A percentile compares a stretch with the other conserved stretches of the same genome.
Evolutionary conservation across 2,797 vertebrate genomes (phyloP).

Genomic region (Furcifer pardalis): DNA sequence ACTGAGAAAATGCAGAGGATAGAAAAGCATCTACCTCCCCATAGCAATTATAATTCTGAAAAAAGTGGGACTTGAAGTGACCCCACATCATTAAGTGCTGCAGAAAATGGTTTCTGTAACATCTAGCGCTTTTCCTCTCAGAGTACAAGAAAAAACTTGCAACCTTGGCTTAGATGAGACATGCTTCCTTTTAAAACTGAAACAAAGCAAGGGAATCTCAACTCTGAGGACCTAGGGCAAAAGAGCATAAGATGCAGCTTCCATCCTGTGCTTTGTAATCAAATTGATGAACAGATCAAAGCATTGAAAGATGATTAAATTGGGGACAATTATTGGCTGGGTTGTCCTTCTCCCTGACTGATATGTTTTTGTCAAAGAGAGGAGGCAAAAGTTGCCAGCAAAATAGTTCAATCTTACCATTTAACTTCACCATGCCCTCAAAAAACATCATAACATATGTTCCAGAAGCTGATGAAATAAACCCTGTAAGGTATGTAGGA

Average conservation of each 20-base stretch:
- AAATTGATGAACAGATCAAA: slow-evolving; percentile 57
- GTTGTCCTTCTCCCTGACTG: slow-evolving; percentile 35
- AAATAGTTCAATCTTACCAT: not conserved
- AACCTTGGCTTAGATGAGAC: not conserved
- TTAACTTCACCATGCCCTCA: not conserved
- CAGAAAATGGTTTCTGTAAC: not conserved
- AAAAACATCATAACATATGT: not conserved
- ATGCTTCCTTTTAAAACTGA: not conserved
- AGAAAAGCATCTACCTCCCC: not conserved
- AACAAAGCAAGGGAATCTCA: slow-evolving; percentile 1
- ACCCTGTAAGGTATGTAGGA: not conserved
- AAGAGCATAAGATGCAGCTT: not conserved
- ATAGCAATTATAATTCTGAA: not conserved
- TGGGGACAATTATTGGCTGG: slow-evolving; percentile 14
- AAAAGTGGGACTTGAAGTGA: not conserved
- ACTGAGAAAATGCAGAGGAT: not conserved
- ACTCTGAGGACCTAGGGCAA: not conserved
- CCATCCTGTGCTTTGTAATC: not conserved
- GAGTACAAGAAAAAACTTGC: not conserved
- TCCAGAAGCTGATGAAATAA: slow-evolving; percentile 10
- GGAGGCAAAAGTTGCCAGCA: slow-evolving; percentile 28
- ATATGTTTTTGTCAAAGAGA: not conserved
- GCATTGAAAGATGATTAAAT: slow-evolving; percentile 5
- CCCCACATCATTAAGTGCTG: not conserved
- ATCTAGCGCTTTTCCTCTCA: not conserved